Conservation (phyloP, 2,888 invertebrate species). For the Hartigia nigra region DNA sequence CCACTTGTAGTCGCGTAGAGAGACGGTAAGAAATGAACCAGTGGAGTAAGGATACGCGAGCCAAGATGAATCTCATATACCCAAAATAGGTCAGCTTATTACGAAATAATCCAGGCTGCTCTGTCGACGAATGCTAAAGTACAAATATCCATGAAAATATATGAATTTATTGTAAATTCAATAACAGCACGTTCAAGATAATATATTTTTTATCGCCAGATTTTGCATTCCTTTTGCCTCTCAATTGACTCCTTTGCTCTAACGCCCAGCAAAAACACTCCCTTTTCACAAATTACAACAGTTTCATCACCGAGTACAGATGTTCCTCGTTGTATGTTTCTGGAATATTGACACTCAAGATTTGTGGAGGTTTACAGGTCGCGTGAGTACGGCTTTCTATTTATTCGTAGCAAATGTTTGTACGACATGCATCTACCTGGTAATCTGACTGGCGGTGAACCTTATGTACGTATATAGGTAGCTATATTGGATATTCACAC, state of each 20-base stretch:
- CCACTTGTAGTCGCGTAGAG: not conserved
- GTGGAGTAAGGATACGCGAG: not conserved
- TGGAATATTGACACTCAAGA: not conserved
- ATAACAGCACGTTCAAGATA: not conserved
- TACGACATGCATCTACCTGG: not conserved
- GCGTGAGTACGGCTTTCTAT: conserved; percentile 1
- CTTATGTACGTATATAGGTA: not conserved
- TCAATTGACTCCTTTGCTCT: not conserved
- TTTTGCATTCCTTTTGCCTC: not conserved
- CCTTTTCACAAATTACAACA: not conserved
- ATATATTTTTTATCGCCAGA: not conserved
- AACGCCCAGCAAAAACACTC: not conserved
- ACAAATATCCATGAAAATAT: not conserved
- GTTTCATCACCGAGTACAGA: not conserved
- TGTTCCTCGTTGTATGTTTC: not conserved
- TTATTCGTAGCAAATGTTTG: conserved; percentile 1
- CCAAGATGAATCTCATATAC: not conserved
- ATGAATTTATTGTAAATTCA: not conserved
- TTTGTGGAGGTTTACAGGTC: conserved; percentile 6
- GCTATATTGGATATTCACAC: not conserved
- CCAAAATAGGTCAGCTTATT: not conserved
- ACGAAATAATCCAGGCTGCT: not conserved
- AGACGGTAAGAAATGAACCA: not conserved
- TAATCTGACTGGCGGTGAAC: not conserved
- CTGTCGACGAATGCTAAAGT: not conserved